Evolutionary conservation across 1,140 invertebrate species (phyloP).

Genomic region (Heliconius congener): DNA sequence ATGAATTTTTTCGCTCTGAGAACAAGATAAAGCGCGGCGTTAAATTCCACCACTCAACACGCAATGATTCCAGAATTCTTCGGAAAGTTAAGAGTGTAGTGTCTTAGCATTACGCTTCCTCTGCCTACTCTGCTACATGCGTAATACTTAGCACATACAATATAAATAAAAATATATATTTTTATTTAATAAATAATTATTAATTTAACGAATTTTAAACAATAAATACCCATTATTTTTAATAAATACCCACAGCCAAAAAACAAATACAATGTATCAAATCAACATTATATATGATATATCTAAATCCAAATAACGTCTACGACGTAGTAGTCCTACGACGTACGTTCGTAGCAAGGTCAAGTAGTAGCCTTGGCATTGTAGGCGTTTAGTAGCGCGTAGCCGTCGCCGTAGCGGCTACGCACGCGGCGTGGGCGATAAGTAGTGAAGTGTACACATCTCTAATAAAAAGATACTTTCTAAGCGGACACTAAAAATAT

Average conservation of each 20-base stretch:
- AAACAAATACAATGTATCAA: neutral
- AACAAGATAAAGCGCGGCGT: no score
- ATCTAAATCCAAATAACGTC: neutral
- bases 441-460: neutral
- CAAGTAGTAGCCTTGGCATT: conserved; percentile 53
- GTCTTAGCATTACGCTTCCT: neutral
- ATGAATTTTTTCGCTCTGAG: no score
- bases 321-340: conserved; percentile 3
- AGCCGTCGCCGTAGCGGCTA: conserved; percentile 1
- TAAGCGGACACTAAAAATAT: no score
- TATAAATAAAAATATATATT: no score
- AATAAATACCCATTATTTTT: no score
- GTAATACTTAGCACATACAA: neutral
- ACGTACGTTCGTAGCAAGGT: conserved; percentile 41
- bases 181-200: no score
- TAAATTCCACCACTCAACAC: neutral
- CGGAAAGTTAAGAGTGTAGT: neutral
- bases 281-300: neutral
- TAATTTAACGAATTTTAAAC: no score
- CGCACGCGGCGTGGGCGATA: neutral
- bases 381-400: conserved; percentile 35
- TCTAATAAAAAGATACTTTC: neutral
- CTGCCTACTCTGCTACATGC: neutral
- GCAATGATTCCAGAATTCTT: neutral
- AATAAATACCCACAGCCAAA: neutral